Evolutionary conservation across 2,797 vertebrate genomes (phyloP), one percentile per base, ranked within the genome.

Genomic region (Neostethus bicornis): DNA sequence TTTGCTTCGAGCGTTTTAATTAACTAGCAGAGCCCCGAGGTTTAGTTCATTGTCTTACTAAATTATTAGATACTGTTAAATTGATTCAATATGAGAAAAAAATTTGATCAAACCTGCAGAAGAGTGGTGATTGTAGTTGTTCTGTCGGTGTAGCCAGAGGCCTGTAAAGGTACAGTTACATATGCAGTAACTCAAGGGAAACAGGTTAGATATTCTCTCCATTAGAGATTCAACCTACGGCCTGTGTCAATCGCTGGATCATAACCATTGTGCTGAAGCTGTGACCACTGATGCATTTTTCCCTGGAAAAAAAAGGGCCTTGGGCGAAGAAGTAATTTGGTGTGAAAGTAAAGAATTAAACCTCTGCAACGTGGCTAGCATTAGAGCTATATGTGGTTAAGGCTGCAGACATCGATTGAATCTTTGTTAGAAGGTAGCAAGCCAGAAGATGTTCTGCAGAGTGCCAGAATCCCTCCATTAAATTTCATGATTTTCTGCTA

Each of bases 291-390:
- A 80, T 70, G 76, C 62, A 31, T 69, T 71, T 73, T 46, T 44
- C 70, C 53, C 77, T 72, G 29, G 55, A 37, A 66, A 48, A 73
- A 76, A 72, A 79, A 74, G 56, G 28, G 64, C 78, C 73, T 42
- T 16, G 12, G 70, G 78, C 70, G 67, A 58, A 79, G 78, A 85
- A 83, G 85, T 85, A 85, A 88, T 90, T 87, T 84, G 69, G 76
- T 85, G 73, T 87, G 76, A 88, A 87, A 85, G 79, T 85, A 78
- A 79, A 84, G 81, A 85, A 88, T 87, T 81, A 86, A 68, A 84
- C 77, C 70, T 68, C 42, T 37, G 74, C 81, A 75, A 86, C 83
- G 80, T 81, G 72, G 75, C 71, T 59, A 64, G 74, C 80, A 79
- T 79, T 85, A 79, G 78, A 85, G 75, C 73, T 71, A 75, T 77